Evolutionary conservation across 2,888 invertebrate species (phyloP), one percentile per base, ranked within the genome.

Genomic region (Dryococelus australis): DNA sequence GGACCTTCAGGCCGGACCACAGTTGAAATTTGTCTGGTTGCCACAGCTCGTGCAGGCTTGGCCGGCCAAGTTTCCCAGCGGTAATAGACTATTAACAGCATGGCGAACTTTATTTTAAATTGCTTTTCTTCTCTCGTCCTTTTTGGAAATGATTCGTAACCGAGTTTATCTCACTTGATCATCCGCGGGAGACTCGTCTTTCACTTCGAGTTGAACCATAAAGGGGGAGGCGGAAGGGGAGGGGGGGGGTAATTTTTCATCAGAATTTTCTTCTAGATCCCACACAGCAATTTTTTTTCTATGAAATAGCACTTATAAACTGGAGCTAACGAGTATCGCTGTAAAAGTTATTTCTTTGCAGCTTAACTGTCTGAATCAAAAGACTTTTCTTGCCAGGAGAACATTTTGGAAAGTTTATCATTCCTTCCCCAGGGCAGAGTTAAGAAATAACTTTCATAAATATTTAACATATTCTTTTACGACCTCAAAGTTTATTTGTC

Each of bases 21-120:
- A 65, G 65, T 65, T 65, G 13, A 8, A 65, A 65, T 65, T 65
- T 65, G 65, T 65, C 65, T 65, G 65, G 65, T 65, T 65, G 6
- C n/a, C 65, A 24, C 16, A n/a, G 65, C 65, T n/a, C 6, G 24
- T n/a, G 65, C 13, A n/a, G n/a, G 65, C 8, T 51, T 65, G 13
- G 65, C 6, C 65, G 16, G 65, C n/a, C 65, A 8, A 65, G 24
- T 65, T 65, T 9, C 65, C 16, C 20, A 20, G 65, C 65, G 65
- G 65, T 65, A 65, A 65, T 65, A n/a, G 65, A 65, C 65, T n/a
- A 65, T 65, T 65, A 65, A n/a, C 65, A 65, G 65, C n/a, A n/a
- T n/a, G 65, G 65, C 65, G n/a, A 65, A 65, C 65, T 65, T 47
- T 65, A 65, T n/a, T 65, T 65, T 3, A 65, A 65, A 65, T 65